These are phyloP conservation scores for Physeter macrocephalus DNA, from an alignment of 2,113 vertebrate species.

Conservation along the genomic window DNA sequence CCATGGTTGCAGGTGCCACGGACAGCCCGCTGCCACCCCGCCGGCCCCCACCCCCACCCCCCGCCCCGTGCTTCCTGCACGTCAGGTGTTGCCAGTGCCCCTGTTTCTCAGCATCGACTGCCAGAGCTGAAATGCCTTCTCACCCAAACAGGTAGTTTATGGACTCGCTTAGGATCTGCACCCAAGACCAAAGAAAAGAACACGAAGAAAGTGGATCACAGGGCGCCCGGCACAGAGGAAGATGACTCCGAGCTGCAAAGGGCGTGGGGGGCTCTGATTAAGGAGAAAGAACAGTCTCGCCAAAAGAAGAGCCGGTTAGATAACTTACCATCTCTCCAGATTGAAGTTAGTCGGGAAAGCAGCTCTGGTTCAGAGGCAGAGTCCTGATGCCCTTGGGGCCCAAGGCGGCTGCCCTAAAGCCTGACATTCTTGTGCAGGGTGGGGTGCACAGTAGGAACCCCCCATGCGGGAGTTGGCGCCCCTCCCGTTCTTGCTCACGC, in stretches of 20 bases:
- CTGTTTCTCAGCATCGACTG: not conserved
- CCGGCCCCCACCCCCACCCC: not conserved
- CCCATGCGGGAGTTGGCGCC: slow-evolving; percentile 33
- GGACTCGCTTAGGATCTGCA: slow-evolving; percentile 93
- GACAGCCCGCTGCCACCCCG: not conserved
- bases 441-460: slow-evolving; percentile 60
- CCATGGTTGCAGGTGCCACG: not conserved
- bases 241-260: slow-evolving; percentile 94
- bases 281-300: slow-evolving; percentile 92
- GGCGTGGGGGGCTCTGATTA: slow-evolving; percentile 97
- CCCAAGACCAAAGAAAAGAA: slow-evolving; percentile 83
- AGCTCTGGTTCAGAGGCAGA: slow-evolving; percentile 94
- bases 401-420: slow-evolving; percentile 32
- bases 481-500: slow-evolving; percentile 37
- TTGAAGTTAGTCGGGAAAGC: slow-evolving; percentile 98
- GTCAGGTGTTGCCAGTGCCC: not conserved
- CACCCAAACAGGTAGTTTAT: slow-evolving; percentile 85
- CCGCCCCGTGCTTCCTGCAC: not conserved
- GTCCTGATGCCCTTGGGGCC: slow-evolving; percentile 83
- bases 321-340: slow-evolving; percentile 95
- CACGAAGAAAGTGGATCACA: slow-evolving; percentile 76
- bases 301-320: slow-evolving; percentile 96
- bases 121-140: slow-evolving; percentile 37
- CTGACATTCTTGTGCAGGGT: slow-evolving; percentile 20
- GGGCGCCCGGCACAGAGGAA: slow-evolving; percentile 81